These are phyloP conservation scores for Crocuta crocuta DNA, from an alignment of 2,113 vertebrate genomes.

Conservation along the genomic window DNA sequence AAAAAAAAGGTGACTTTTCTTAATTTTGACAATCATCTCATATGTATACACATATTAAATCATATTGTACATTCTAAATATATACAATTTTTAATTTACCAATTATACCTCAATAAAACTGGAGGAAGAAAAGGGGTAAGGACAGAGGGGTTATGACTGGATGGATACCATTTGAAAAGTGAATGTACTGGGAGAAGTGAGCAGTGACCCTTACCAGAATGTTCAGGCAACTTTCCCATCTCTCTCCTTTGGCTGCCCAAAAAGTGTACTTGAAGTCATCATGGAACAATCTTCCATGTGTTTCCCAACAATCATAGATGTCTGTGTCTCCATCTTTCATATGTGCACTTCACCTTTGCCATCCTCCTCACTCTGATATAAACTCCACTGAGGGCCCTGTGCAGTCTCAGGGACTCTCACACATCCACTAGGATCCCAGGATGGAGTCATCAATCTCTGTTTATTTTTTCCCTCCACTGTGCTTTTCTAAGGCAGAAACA, in stretches of 20 bases:
- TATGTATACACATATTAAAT: background rate
- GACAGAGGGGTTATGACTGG: background rate
- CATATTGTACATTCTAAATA: background rate
- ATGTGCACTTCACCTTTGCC: background rate
- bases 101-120: background rate
- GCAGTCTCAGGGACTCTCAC: background rate
- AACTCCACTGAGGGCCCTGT: background rate
- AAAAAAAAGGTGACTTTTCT: background rate
- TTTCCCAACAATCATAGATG: background rate
- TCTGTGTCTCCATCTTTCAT: background rate
- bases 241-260: background rate
- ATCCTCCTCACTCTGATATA: background rate
- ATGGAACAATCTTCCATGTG: background rate
- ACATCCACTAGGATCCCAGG: background rate
- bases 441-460: background rate
- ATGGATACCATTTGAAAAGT: background rate
- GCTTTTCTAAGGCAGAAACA: background rate
- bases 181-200: background rate
- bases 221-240: accelerated
- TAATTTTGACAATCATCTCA: background rate
- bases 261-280: accelerated
- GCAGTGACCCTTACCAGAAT: background rate
- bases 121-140: background rate
- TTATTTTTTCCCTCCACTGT: background rate
- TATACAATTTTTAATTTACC: background rate